Evolutionary conservation across 2,797 vertebrate genomes (phyloP).

Genomic region (Gila robusta): DNA sequence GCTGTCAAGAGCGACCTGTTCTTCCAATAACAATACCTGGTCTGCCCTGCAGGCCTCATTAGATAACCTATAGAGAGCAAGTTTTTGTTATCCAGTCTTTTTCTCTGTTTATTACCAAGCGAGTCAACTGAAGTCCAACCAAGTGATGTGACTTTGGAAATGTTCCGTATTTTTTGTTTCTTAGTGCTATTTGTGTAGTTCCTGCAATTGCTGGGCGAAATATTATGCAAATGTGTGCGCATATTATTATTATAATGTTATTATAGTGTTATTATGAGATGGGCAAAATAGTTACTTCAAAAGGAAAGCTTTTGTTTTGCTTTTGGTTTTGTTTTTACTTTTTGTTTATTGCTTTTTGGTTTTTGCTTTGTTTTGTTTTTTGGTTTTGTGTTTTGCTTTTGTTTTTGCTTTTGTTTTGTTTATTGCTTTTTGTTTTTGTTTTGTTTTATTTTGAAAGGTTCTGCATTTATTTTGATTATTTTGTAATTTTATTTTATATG

Average conservation of each 20-base stretch:
- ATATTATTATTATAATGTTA: background rate
- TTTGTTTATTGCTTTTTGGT: background rate
- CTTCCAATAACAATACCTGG: background rate
- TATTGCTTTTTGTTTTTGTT: background rate
- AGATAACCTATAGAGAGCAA: background rate
- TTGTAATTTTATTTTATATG: too few relatives aligned
- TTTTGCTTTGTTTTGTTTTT: background rate
- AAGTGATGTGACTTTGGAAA: slow-evolving; percentile 70
- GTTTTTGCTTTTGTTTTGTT: background rate
- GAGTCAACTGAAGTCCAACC: slow-evolving; percentile 11
- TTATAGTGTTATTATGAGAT: background rate
- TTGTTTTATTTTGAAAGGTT: background rate
- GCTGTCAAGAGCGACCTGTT: slow-evolving; percentile 1
- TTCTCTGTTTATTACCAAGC: slow-evolving; percentile 2
- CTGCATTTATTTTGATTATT: background rate
- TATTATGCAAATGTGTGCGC: slow-evolving; percentile 4
- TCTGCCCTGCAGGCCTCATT: background rate
- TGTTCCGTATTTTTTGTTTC: slow-evolving; percentile 63
- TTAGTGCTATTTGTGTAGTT: slow-evolving; percentile 17
- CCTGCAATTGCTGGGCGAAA: slow-evolving; percentile 23
- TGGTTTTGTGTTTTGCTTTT: background rate
- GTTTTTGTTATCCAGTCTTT: slow-evolving; percentile 25
- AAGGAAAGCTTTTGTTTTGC: background rate
- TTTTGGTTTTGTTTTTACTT: background rate
- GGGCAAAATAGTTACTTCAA: background rate